Evolutionary conservation across 2,888 invertebrate species (phyloP).

Genomic region (Tetranychus truncatus): DNA sequence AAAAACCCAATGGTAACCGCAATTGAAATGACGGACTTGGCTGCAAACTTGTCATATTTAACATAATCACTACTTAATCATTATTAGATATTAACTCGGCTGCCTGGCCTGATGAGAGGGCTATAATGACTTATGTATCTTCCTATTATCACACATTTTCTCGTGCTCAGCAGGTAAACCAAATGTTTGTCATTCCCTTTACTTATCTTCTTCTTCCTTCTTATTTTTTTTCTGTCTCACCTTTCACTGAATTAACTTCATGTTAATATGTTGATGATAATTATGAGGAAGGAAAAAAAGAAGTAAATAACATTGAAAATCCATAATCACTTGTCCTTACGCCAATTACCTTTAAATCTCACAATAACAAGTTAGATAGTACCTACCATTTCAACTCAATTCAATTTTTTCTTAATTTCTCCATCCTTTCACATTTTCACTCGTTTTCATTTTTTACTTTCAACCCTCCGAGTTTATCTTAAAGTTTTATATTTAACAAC

Average conservation of each 20-base stretch:
- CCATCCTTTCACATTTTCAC: neutral
- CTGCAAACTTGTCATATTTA: neutral
- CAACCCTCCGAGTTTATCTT: neutral
- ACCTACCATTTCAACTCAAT: neutral
- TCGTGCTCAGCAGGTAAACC: conserved; percentile 90
- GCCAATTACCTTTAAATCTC: neutral
- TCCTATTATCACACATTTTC: conserved; percentile 99
- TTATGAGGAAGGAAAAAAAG: neutral
- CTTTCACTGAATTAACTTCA: neutral
- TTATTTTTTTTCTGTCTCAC: neutral
- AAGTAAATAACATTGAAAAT: neutral
- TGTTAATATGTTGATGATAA: neutral
- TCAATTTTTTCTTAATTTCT: neutral
- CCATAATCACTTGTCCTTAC: neutral
- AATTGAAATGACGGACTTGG: neutral
- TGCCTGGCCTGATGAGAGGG: conserved; percentile 96
- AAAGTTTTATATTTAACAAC: no score
- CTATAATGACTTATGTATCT: conserved; percentile 99
- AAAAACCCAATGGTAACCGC: neutral
- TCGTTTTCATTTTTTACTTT: neutral
- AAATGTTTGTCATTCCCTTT: neutral
- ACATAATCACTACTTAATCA: neutral
- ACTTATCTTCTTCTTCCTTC: neutral
- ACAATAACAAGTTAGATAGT: no score
- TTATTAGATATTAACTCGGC: conserved; percentile 41